Evolutionary conservation across 2,888 invertebrate genomes (phyloP).

Genomic region (Caenorhabditis sp.): DNA sequence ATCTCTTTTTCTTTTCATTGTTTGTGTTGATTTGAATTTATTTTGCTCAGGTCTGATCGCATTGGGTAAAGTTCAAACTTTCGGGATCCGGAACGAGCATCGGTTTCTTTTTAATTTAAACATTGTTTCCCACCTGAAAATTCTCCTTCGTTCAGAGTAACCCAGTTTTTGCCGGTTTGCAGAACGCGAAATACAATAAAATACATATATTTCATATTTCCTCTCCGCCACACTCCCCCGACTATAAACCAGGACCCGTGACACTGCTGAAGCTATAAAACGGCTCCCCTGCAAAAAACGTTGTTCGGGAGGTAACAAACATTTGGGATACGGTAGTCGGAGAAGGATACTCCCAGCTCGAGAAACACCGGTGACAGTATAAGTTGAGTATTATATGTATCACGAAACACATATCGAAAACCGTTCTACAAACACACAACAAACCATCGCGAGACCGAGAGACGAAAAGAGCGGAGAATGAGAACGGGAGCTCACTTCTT

Average conservation of each 20-base stretch:
- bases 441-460: background rate
- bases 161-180: background rate
- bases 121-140: no score
- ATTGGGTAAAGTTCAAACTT: constrained; percentile 18
- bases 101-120: no score
- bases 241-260: constrained; percentile 13
- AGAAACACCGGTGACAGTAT: constrained; percentile 13
- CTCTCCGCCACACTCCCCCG: background rate
- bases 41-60: background rate
- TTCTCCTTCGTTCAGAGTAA: no score
- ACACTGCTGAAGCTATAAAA: constrained; percentile 17
- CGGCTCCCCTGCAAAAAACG: constrained; percentile 18
- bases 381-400: constrained; percentile 47
- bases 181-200: background rate
- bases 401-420: constrained; percentile 47
- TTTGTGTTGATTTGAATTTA: constrained; percentile 16
- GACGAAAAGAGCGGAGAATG: constrained; percentile 32
- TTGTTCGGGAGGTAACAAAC: background rate
- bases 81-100: constrained; percentile 13
- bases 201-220: background rate
- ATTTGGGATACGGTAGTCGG: constrained; percentile 29
- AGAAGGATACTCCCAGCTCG: constrained; percentile 8
- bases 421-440: constrained; percentile 16
- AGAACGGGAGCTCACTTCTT: constrained; percentile 33
- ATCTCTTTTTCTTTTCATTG: constrained; percentile 4